Conservation (phyloP, 2,888 invertebrate genomes). For the Lutraria lutraria region DNA sequence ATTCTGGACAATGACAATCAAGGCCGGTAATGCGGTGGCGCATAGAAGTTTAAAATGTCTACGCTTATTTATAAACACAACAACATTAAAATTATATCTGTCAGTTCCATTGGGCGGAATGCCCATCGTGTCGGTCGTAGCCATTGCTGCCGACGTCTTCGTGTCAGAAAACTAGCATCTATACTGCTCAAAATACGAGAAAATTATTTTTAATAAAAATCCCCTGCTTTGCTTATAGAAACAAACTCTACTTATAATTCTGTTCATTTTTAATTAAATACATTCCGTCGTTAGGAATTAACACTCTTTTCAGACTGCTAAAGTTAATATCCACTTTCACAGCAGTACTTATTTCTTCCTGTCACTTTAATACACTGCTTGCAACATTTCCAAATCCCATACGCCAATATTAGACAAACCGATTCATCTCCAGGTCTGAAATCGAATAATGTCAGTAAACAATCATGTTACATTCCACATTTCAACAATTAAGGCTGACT, state of each 20-base stretch:
- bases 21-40: background rate
- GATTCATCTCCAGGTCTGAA: background rate
- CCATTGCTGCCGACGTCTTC: background rate
- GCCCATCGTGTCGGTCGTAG: background rate
- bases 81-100: background rate
- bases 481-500: background rate
- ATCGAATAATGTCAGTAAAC: background rate
- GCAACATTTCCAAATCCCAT: background rate
- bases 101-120: background rate
- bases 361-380: background rate
- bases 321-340: background rate
- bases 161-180: no score
- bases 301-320: background rate
- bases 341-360: background rate
- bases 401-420: background rate
- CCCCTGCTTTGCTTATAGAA: background rate
- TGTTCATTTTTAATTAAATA: background rate
- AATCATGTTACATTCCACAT: background rate
- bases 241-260: background rate
- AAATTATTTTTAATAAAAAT: background rate
- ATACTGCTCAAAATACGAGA: no score
- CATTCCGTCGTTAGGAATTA: background rate
- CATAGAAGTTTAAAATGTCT: background rate
- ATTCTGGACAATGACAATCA: slow-evolving; percentile 32
- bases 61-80: background rate